phyloP scores from a whole-genome alignment of 2,888 invertebrate genomes.

The Plagiodera versicolora region DNA sequence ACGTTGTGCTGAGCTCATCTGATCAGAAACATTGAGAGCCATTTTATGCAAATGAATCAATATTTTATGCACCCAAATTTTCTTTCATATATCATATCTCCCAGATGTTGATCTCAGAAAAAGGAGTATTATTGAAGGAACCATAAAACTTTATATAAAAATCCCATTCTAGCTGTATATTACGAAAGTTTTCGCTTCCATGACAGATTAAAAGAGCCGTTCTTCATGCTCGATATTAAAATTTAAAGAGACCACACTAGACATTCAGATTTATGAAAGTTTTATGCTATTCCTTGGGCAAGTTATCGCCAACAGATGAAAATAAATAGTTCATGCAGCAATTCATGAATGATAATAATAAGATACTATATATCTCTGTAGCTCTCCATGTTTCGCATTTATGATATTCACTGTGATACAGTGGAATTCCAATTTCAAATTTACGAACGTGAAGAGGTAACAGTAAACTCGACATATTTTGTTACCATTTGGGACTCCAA shows the following conservation, averaged over 20 bases:
- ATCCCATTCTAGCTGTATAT: slow-evolving; percentile 24
- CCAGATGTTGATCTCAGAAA: slow-evolving; percentile 11
- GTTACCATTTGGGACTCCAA: neutral
- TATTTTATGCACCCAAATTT: neutral
- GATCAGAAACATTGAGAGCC: too few relatives aligned
- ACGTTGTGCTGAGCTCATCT: too few relatives aligned
- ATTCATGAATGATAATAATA: neutral
- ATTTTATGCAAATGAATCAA: slow-evolving; percentile 3
- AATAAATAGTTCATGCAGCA: slow-evolving; percentile 22
- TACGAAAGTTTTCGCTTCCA: slow-evolving; percentile 26
- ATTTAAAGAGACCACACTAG: slow-evolving; percentile 32
- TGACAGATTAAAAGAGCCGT: slow-evolving; percentile 39
- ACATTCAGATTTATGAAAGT: slow-evolving; percentile 31
- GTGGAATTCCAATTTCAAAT: neutral
- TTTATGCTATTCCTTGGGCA: slow-evolving; percentile 25
- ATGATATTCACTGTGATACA: neutral
- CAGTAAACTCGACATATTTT: neutral
- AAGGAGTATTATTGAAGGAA: slow-evolving; percentile 21
- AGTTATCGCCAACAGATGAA: slow-evolving; percentile 27
- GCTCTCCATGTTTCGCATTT: neutral
- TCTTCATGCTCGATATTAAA: slow-evolving; percentile 38
- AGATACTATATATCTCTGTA: too few relatives aligned
- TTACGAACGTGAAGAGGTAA: neutral
- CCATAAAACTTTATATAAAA: slow-evolving; percentile 31
- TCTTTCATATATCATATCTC: neutral